phyloP scores from a whole-genome alignment of 2,797 vertebrate species.

The Tokudaia tokunoshimensis region DNA sequence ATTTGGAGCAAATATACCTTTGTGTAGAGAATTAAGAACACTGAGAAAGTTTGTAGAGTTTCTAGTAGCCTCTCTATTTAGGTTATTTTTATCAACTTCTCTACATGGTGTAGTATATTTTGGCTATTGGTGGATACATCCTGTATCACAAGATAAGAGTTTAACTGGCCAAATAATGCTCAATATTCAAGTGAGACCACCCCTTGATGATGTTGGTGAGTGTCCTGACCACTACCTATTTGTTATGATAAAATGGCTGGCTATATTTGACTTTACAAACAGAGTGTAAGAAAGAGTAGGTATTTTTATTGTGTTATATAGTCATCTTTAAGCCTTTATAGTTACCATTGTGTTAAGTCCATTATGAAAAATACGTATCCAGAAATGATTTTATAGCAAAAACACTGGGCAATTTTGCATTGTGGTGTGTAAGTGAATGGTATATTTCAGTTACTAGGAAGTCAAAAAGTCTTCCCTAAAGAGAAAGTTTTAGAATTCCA shows the following conservation, averaged over 20 bases:
- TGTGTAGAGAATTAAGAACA: constrained; percentile 50
- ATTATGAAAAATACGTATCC: constrained; percentile 75
- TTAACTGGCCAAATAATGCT: constrained; percentile 26
- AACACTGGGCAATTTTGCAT: constrained; percentile 79
- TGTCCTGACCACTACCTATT: neutral
- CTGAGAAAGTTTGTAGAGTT: constrained; percentile 47
- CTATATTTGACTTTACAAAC: constrained; percentile 55
- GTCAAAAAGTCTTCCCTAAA: constrained; percentile 61
- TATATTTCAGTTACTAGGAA: constrained; percentile 44
- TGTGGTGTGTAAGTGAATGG: constrained; percentile 55
- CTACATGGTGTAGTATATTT: constrained; percentile 37
- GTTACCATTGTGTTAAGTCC: constrained; percentile 75
- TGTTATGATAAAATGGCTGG: constrained; percentile 29
- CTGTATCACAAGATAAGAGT: neutral
- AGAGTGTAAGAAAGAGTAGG: constrained; percentile 39
- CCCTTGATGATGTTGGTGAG: constrained; percentile 25
- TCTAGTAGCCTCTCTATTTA: constrained; percentile 34
- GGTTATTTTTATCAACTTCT: neutral
- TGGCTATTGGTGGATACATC: constrained; percentile 30
- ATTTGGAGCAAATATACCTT: constrained; percentile 2
- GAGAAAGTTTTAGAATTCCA: constrained; percentile 20
- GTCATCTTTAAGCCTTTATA: constrained; percentile 70
- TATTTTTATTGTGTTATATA: constrained; percentile 62
- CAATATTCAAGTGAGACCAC: constrained; percentile 45
- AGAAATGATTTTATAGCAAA: constrained; percentile 78